Percentiles rank a stretch among this genome's conserved stretches.
Evolutionary conservation across 2,797 vertebrate genomes (phyloP).

Genomic region (Vespertilio murinus): DNA sequence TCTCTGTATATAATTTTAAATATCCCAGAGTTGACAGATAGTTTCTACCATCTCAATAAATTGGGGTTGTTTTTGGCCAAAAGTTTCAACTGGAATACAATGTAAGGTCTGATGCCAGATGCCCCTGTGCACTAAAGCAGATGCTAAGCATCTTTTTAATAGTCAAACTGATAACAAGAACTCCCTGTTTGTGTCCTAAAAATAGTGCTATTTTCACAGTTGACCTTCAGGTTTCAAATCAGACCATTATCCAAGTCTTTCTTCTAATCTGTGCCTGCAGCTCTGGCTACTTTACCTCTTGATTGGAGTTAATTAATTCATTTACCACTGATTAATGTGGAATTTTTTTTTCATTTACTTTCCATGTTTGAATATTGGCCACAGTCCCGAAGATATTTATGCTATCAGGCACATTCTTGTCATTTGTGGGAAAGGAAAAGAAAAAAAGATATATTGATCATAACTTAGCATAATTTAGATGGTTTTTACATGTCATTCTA

Average conservation of each 20-base stretch:
- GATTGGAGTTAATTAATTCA: constrained; percentile 24
- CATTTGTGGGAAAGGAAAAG: neutral
- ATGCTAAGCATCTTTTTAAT: neutral
- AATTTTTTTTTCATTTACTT: constrained; percentile 6
- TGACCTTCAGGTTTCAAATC: constrained; percentile 35
- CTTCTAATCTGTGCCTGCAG: neutral
- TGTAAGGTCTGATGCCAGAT: neutral
- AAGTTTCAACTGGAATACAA: neutral
- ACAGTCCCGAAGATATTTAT: constrained; percentile 5
- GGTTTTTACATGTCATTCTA: neutral
- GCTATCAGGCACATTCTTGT: neutral
- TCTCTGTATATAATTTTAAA: constrained; percentile 33
- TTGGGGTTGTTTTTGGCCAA: neutral
- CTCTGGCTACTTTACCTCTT: constrained; percentile 12
- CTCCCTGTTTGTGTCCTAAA: neutral
- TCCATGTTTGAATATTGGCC: constrained; percentile 15
- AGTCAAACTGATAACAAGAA: neutral
- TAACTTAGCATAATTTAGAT: constrained; percentile 2
- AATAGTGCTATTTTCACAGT: neutral
- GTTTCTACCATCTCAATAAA: neutral
- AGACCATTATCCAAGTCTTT: neutral
- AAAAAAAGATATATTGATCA: neutral
- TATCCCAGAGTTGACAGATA: neutral
- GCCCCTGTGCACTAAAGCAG: neutral
- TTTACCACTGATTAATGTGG: constrained; percentile 25